phyloP scores from a whole-genome alignment of 2,113 vertebrate species.

The human region DNA sequence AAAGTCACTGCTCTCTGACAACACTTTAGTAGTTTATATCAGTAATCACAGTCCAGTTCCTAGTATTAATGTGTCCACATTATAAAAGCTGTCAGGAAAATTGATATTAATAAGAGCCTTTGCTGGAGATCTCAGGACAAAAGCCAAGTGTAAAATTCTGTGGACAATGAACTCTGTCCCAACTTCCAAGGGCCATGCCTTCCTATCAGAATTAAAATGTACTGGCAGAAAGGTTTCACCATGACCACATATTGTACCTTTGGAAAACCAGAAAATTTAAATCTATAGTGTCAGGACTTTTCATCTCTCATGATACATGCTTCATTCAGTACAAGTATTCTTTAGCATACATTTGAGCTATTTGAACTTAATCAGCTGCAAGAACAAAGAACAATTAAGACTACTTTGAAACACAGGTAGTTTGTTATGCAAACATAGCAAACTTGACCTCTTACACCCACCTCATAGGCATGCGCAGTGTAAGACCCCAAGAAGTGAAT shows the following conservation, averaged over 20 bases:
- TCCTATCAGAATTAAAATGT: conserved; percentile 5
- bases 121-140: conserved; percentile 42
- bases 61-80: conserved; percentile 59
- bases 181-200: not conserved
- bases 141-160: conserved; percentile 62
- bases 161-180: conserved; percentile 53
- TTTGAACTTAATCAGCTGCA: not conserved
- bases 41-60: conserved; percentile 41
- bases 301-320: not conserved
- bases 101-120: conserved; percentile 55
- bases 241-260: not conserved
- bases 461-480: not conserved
- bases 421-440: not conserved
- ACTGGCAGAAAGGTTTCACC: not conserved
- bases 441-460: not conserved
- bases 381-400: not conserved
- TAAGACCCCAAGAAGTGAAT: not conserved
- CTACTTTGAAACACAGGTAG: not conserved
- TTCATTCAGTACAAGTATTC: not conserved
- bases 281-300: not conserved
- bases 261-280: not conserved
- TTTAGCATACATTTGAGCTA: not conserved
- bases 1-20: conserved; percentile 61
- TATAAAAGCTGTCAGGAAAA: conserved; percentile 61
- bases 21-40: conserved; percentile 62